Base-by-base conservation (phyloP, 37 sponge, comb jelly and placozoan genomes). In the Tethya wilhelma region DNA sequence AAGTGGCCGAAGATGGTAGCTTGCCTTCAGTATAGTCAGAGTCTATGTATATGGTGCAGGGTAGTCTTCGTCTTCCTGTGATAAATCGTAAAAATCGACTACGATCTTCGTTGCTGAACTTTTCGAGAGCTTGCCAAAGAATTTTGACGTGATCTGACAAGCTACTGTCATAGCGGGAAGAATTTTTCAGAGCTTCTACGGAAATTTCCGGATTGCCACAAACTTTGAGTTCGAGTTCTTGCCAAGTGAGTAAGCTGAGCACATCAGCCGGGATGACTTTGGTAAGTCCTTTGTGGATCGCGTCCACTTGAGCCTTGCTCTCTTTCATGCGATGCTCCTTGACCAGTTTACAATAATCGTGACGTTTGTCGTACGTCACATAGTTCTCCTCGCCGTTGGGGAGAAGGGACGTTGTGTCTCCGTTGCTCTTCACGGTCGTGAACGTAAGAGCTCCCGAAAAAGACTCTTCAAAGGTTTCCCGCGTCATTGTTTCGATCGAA, bases 141-240 rank as follows among this genome's bases (percentile, higher is more conserved):
- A 75, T 70, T 73, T 85, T 62, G 62, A 94, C 95, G 32, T 17
- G 78, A 31, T 77, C 86, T 14, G 74, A 41, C 6, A 81, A 39
- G 33, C 56, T 75, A 40, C 82, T 80, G 38, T 85, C 82, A 44
- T 88, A 93, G 56, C 82, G 80, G 22, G 86, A 62, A 1, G 86
- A 76, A 78, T 78, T 81, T 59, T 86, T 91, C 58, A 95, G 67
- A 2, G 79, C 84, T 17, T 87, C 89, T 19, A 96, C 55, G 1
- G 93, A 69, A 11, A 96, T 76, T 28, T 93, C 97, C 11, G 97
- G 94, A 80, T 85, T 93, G 56, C 97, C 97, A 68, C 97, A 96
- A 0, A 96, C 81, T 64, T 83, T 84, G 9, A 59, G 53, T 57
- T 96, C 97, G 7, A 96, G 73, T 55, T 96, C 97, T 56, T 90